Evolutionary conservation across 2,797 vertebrate species (phyloP).

Genomic region (Peromyscus eremicus): DNA sequence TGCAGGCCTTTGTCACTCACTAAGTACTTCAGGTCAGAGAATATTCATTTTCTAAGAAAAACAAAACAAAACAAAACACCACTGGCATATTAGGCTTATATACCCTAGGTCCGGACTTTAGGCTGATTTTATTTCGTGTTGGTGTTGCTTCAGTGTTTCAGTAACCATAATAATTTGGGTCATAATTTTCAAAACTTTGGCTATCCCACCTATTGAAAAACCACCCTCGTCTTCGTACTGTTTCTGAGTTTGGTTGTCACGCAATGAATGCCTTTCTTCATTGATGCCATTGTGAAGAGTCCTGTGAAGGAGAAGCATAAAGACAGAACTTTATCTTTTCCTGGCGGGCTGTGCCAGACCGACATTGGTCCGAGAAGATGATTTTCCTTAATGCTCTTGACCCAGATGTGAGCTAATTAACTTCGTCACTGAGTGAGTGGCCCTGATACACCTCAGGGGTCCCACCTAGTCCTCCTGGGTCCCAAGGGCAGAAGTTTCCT

Average conservation of each 20-base stretch:
- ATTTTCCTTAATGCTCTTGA: background rate
- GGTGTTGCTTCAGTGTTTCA: background rate
- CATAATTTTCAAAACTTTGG: background rate
- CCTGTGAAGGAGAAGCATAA: background rate
- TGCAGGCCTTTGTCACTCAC: no score
- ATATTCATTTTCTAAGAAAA: no score
- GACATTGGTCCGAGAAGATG: fast-evolving
- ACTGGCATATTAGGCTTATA: fast-evolving
- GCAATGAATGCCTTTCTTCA: background rate
- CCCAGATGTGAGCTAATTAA: no score
- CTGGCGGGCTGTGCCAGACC: background rate
- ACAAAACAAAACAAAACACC: no score
- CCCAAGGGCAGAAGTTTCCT: background rate
- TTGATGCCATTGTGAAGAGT: fast-evolving
- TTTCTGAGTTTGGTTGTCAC: background rate
- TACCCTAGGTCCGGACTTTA: fast-evolving
- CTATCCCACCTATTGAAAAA: background rate
- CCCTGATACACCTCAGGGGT: fast-evolving
- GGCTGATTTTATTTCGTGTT: fast-evolving
- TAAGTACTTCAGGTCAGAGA: background rate
- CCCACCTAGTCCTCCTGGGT: no score
- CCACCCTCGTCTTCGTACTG: background rate
- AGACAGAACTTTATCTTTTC: background rate
- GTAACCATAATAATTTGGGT: background rate
- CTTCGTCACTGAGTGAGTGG: no score